Evolutionary conservation across 2,113 vertebrate species (phyloP), one percentile per base, ranked within the genome.

Genomic region (Anarrhichthys ocellatus): DNA sequence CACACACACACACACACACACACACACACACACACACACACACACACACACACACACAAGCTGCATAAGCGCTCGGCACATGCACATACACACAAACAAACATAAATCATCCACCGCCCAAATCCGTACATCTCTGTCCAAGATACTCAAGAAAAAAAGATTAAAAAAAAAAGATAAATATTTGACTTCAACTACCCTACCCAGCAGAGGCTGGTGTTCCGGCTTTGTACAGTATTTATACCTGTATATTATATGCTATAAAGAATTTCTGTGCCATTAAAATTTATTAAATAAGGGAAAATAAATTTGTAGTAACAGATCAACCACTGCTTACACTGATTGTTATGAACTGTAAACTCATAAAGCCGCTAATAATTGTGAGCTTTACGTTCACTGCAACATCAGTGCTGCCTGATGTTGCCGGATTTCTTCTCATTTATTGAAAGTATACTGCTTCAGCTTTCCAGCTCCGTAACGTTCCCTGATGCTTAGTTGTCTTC

Each of bases 141-240:
- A 90, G 78, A 89, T 89, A 84, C 86, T 90, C 84, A 67, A 89
- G 66, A 15, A 72, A 83, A 64, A 56, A 27, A 80, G 11, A 11
- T n/a, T n/a, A 58, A 18, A 76, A 20, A 18, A 87, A 88, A 88
- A 89, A 92, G 93, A 95, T 95, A 94, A 95, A 93, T 93, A 95
- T 94, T 94, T 92, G 91, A 95, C 92, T 95, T 94, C 87, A 94
- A 94, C 92, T 92, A 94, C 94, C 93, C 92, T 92, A 94, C 94
- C 93, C 93, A 95, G 95, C 93, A 92, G 68, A 93, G 82, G 92
- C 94, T 94, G 93, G 95, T 91, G 92, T 81, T 93, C 94, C 88
- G 88, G 92, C 91, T 94, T 95, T 95, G 92, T 95, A 95, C 94
- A 95, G 88, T 92, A 92, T 94, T 93, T 93, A 94, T 94, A 92